Evolutionary conservation across 2,888 invertebrate species (phyloP).

Genomic region (Unio delphinus): DNA sequence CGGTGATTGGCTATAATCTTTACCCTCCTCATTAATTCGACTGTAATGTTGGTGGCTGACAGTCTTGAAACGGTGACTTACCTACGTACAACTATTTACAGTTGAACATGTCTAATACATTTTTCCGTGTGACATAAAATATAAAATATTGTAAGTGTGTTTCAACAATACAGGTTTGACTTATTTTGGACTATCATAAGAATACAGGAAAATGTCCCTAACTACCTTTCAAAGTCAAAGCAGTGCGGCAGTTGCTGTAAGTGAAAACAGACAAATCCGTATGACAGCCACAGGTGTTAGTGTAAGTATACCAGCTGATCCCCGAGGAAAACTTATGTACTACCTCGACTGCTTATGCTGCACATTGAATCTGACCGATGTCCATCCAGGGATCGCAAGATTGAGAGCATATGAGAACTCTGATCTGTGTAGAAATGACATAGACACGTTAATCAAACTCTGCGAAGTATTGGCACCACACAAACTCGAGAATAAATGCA

Average conservation of each 20-base stretch:
- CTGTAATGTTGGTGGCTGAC: too few relatives aligned
- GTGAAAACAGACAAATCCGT: constrained; percentile 14
- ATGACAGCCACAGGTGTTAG: constrained; percentile 6
- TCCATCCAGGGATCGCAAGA: constrained; percentile 5
- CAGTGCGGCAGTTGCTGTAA: constrained; percentile 8
- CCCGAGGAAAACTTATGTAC: constrained; percentile 32
- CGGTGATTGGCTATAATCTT: too few relatives aligned
- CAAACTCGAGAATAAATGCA: constrained; percentile 24
- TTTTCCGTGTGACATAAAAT: too few relatives aligned
- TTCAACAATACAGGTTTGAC: too few relatives aligned
- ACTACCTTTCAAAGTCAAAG: too few relatives aligned
- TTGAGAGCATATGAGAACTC: not conserved
- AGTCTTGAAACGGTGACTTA: too few relatives aligned
- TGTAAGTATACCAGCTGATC: constrained; percentile 17
- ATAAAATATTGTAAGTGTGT: too few relatives aligned
- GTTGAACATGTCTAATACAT: too few relatives aligned
- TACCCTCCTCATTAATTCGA: too few relatives aligned
- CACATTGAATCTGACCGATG: constrained; percentile 18
- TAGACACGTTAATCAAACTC: constrained; percentile 17
- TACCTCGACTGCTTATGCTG: constrained; percentile 29
- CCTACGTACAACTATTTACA: too few relatives aligned
- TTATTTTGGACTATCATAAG: too few relatives aligned
- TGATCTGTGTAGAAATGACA: constrained; percentile 13
- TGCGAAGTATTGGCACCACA: constrained; percentile 23
- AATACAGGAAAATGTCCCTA: too few relatives aligned